Evolutionary conservation across 1,140 invertebrate species (phyloP), one percentile per base, ranked within the genome.

Genomic region (Bombus fervidus): DNA sequence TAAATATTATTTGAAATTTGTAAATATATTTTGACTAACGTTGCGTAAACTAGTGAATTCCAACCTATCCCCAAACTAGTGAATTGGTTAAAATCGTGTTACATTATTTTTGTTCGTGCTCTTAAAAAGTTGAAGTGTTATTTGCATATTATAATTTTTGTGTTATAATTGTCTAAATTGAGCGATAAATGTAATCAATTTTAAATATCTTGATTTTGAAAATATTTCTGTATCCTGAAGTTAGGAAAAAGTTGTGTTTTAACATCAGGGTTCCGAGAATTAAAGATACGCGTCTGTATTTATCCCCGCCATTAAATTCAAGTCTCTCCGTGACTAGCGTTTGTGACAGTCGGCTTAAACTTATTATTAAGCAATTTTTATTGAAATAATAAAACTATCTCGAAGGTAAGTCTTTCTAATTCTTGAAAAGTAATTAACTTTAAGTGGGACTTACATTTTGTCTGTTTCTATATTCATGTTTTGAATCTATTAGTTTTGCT

Each of bases 301-400:
- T 69, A 83, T 83, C 64, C 82, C 84, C 80, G 85, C 57, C 85
- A 89, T 79, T 62, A 31, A 28, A 73, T 85, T 87, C 47, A 86
- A 90, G 53, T 80, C 37, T n/a, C n/a, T 88, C 3, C 66, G 88
- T 92, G 91, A 92, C 90, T 90, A 73, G 89, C 89, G 89, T 91
- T 92, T 91, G 88, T 91, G 87, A 90, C 83, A 90, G 68, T 90
- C 81, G 86, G 86, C 75, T 86, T 91, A 73, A 75, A 28, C 8
- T 81, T 81, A 59, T 83, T 86, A 62, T 59, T n/a, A 59, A 62
- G n/a, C 41, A 66, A 64, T 77, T 83, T 84, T 68, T 59, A 64
- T 28, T 59, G 43, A 82, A 86, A 66, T 15, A 69, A 83, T 53
- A 66, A 73, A 78, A 85, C 18, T 22, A 78, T 62, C 53, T 71